These are phyloP conservation scores for Bergia puertoricense DNA, from an alignment of 92 coral and sea anemone species.

Conservation along the genomic window DNA sequence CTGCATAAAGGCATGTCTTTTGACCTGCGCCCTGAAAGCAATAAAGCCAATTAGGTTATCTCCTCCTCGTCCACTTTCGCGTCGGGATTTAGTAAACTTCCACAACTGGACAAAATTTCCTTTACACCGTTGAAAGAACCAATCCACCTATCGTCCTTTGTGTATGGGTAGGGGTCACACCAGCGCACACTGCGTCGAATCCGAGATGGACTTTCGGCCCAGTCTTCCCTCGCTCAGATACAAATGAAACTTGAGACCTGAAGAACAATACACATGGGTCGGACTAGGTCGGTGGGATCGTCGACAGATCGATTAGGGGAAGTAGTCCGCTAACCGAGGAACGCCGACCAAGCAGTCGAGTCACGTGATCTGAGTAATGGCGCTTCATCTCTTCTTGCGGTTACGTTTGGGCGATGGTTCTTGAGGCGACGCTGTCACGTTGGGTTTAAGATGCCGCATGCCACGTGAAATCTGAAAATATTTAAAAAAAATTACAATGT, in stretches of 20 bases:
- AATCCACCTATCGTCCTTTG: background rate
- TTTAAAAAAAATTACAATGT: no score
- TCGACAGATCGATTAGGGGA: background rate
- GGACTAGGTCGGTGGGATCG: no score
- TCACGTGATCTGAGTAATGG: background rate
- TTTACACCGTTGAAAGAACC: background rate
- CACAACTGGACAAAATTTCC: background rate
- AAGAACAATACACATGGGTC: background rate
- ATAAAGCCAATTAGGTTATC: background rate
- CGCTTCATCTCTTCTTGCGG: conserved; percentile 28
- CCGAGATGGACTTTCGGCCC: background rate
- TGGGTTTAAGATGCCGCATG: conserved; percentile 37
- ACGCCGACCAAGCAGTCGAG: background rate
- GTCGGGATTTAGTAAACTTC: background rate
- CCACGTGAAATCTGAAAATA: no score
- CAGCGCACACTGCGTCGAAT: background rate
- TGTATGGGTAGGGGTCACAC: background rate
- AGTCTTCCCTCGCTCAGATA: background rate
- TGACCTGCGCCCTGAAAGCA: no score
- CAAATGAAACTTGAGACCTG: background rate
- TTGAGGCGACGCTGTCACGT: conserved; percentile 26
- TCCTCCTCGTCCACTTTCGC: background rate
- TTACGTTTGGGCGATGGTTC: conserved; percentile 7
- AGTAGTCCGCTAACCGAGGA: background rate
- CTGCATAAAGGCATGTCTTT: no score